phyloP scores from a whole-genome alignment of 1,140 invertebrate genomes.

The Helicoverpa armigera region DNA sequence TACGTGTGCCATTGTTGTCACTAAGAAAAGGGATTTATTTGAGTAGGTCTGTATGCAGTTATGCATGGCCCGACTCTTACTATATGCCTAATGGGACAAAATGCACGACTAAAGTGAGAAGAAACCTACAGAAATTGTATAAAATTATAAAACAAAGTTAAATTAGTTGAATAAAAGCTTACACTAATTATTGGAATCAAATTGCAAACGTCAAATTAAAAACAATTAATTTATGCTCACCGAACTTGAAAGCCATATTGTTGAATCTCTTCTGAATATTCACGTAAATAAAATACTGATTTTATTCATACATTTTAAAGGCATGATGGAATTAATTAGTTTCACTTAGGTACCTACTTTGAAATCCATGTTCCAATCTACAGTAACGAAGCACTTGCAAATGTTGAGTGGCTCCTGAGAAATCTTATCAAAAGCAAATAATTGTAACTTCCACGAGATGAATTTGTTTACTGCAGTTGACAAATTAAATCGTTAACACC shows the following conservation, averaged over 20 bases:
- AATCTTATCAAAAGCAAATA: neutral
- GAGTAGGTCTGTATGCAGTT: neutral
- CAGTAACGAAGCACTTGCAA: too few relatives aligned
- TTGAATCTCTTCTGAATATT: neutral
- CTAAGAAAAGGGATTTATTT: neutral
- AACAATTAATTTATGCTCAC: constrained; percentile 52
- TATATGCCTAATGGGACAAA: neutral
- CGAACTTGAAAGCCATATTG: constrained; percentile 59
- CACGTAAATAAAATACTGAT: neutral
- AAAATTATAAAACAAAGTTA: neutral
- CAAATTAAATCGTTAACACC: neutral
- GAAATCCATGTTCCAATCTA: neutral
- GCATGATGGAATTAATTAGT: neutral
- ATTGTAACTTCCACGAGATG: neutral
- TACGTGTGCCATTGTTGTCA: neutral
- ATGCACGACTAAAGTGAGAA: neutral
- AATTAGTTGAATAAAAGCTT: neutral
- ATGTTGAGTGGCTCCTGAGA: neutral
- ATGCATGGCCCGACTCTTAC: neutral
- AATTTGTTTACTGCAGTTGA: neutral
- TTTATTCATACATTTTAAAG: neutral
- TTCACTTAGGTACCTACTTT: neutral
- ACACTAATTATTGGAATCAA: neutral
- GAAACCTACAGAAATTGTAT: neutral
- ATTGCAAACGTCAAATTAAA: neutral